Base-by-base conservation (phyloP, 2,888 invertebrate species). In the Philhelius pedissequus region DNA sequence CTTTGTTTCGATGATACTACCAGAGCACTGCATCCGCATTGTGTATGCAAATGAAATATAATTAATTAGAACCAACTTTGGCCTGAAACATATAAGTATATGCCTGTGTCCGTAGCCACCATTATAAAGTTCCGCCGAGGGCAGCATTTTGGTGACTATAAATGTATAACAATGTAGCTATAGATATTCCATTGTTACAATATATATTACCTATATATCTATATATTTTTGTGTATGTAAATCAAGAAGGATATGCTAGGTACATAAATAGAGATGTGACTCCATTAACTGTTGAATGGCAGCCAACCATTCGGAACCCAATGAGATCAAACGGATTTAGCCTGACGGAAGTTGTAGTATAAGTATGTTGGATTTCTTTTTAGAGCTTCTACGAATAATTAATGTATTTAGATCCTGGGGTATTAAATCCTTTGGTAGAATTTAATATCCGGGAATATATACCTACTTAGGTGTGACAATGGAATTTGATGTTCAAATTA, bases 401-500 rank as follows among this genome's bases (percentile, higher is more conserved):
- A 56, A 40, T 70, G 48, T 32, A 58, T 30, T 64, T 20, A 11
- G 20, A 58, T 50, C 45, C 20, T 11, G 35, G 4, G 13, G 0
- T 43, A 43, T 30, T 5, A 38, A 70, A 50, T 75, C 76, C 70
- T 66, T 73, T 73, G 43, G 40, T 45, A 32, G 62, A 77, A 69
- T 73, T 77, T 73, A 77, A 82, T 82, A 77, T 82, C 82, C 77
- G 71, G 71, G 25, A 25, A 68, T 62, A 62, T 1, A 18, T 30
- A 54, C 45, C n/a, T n/a, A n/a, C n/a, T n/a, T n/a, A 56, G 38
- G 45, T 35, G 45, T 48, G 62, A 5, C 52, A 66, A 73, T 77
- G 68, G 68, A 82, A 82, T 82, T 82, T 77, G 73, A 77, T 73
- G 45, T 13, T 62, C 68, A 60, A 66, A 66, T 77, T 73, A 52